Percentiles rank a stretch among this genome's conserved stretches.
These are phyloP conservation scores for Bombycilla garrulus DNA, from an alignment of 2,113 vertebrate species.

Conservation along the genomic window DNA sequence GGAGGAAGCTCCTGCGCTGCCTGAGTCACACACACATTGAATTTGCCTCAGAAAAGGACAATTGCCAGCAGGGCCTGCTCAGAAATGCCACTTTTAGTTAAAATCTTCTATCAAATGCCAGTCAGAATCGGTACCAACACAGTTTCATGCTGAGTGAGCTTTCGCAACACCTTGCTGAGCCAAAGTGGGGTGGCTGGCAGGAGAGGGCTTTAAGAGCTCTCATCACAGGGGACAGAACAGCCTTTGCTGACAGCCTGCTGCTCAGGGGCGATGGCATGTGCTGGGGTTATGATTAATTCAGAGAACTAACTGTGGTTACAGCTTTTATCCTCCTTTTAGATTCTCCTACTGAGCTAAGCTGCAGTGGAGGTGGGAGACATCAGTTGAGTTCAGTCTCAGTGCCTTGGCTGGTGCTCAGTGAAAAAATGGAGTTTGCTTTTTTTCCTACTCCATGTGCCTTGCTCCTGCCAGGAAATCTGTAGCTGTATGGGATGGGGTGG, in stretches of 20 bases:
- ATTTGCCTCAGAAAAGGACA: slow-evolving; percentile 18
- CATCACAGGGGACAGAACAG: background rate
- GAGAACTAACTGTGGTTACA: background rate
- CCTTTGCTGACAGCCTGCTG: slow-evolving; percentile 2
- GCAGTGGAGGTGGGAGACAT: background rate
- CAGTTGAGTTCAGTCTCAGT: background rate
- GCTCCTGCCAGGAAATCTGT: background rate
- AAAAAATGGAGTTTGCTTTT: background rate
- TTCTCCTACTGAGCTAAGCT: background rate
- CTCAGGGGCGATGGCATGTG: background rate
- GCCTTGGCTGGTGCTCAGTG: background rate
- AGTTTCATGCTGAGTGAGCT: background rate
- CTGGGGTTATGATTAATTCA: slow-evolving; percentile 43
- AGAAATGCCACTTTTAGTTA: background rate
- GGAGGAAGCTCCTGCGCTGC: background rate
- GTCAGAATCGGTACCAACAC: background rate
- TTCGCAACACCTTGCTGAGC: slow-evolving; percentile 25
- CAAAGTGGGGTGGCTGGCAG: background rate
- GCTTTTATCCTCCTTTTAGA: slow-evolving; percentile 21
- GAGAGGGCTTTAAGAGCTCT: background rate
- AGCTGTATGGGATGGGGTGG: background rate
- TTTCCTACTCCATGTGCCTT: background rate
- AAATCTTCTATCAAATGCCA: background rate
- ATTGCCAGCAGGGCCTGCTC: background rate
- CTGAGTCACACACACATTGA: background rate